Evolutionary conservation across 2,797 vertebrate species (phyloP), one percentile per base, ranked within the genome.

Genomic region (Alexandromys oeconomus): DNA sequence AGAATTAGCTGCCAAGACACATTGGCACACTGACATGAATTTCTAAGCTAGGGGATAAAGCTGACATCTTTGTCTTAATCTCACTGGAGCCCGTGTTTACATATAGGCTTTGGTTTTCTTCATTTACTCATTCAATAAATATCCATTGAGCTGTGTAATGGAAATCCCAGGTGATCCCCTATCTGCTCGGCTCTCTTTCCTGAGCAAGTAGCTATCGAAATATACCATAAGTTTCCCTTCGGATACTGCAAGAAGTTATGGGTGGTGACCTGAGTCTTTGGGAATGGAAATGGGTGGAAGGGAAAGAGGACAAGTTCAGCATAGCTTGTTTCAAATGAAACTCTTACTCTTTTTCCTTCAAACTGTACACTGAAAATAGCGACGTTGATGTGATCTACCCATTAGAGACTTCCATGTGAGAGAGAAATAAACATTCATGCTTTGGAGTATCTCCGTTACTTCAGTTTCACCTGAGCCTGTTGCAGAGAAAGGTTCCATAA

Each of bases 1-100:
- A 92, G 89, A 97, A 95, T 98, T 95, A 95, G n/a, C 74, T 93
- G 57, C 27, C 87, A 95, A 97, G 80, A 94, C 37, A 29, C 37
- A 90, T 11, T 85, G 89, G 43, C 46, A 19, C 15, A 23, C 23
- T 85, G 84, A 84, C n/a, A 37, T 67, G 54, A n/a, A 76, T 95
- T 85, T 96, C 90, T 96, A 93, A 95, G 17, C 85, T 54, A 17
- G 51, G 37, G 69, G 87, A 96, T 96, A 81, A 95, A 96, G 57
- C 40, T 91, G 92, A 91, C 48, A 90, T 73, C 77, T 96, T 95
- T 88, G 61, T 88, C 93, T 76, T 79, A 27, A 57, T 93, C 89
- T 90, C 77, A 54, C 0, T 79, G 46, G 31, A 76, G 6, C 77
- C 63, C 43, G 9, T 29, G n/a, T 76, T 94, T 81, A 76, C 65